These are phyloP conservation scores for Drosophila persimilis DNA, from an alignment of 1,140 invertebrate species.

Conservation along the genomic window DNA sequence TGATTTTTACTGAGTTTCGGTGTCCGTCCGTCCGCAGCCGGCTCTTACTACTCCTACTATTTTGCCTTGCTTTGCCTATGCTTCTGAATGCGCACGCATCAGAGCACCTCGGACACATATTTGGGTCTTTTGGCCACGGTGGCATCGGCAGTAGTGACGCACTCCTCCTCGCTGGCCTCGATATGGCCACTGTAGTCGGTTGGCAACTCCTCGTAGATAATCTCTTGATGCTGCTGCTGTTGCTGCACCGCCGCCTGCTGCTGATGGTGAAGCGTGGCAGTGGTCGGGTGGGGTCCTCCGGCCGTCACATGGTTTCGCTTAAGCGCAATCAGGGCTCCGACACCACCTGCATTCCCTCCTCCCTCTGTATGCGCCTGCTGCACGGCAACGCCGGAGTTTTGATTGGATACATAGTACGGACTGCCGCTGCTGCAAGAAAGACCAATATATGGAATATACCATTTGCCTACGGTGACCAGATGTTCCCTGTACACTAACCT, in stretches of 20 bases:
- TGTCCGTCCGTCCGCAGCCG: conserved; percentile 13
- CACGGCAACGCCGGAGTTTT: conserved; percentile 59
- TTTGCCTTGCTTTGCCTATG: conserved; percentile 67
- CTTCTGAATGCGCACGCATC: conserved; percentile 78
- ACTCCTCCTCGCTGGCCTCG: conserved; percentile 72
- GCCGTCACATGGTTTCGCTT: conserved; percentile 78
- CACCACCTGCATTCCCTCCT: conserved; percentile 44
- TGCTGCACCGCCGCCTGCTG: conserved; percentile 56
- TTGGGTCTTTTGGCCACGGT: conserved; percentile 72
- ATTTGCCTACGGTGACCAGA: neutral
- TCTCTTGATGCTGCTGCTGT: conserved; percentile 70
- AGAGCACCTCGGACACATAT: conserved; percentile 80
- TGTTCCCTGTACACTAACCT: conserved; percentile 42
- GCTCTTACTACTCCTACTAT: conserved; percentile 40
- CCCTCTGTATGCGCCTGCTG: conserved; percentile 59
- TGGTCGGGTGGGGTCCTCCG: conserved; percentile 54
- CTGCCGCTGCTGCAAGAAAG: conserved; percentile 58
- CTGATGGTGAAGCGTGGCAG: conserved; percentile 67
- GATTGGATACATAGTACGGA: conserved; percentile 79
- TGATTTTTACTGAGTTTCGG: conserved; percentile 24
- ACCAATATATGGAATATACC: neutral
- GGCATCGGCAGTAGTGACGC: conserved; percentile 57
- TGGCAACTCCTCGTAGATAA: conserved; percentile 79
- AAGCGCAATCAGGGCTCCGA: conserved; percentile 75
- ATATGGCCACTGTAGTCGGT: conserved; percentile 81